A percentile compares a stretch with the other conserved stretches of the same genome.
Evolutionary conservation across 1,140 invertebrate species (phyloP).

Genomic region (Drosophila equinoxialis): DNA sequence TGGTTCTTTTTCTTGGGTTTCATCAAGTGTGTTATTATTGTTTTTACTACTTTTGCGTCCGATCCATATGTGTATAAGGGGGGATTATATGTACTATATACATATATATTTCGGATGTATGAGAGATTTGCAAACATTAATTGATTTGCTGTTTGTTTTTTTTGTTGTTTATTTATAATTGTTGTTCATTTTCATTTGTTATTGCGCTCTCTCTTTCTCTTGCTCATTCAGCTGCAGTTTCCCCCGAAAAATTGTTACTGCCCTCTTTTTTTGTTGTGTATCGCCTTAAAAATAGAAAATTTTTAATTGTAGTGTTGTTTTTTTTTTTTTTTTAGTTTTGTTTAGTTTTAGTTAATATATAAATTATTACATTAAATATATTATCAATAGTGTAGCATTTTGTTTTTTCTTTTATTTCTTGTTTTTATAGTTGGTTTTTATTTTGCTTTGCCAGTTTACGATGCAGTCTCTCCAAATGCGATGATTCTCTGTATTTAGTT

Average conservation of each 20-base stretch:
- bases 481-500: constrained; percentile 48
- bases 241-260: constrained; percentile 5
- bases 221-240: background rate
- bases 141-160: constrained; percentile 28
- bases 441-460: constrained; percentile 62
- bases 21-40: constrained; percentile 11
- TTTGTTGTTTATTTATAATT: constrained; percentile 40
- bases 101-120: constrained; percentile 18
- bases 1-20: constrained; percentile 1
- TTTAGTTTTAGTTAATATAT: constrained; percentile 76
- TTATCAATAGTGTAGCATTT: constrained; percentile 75
- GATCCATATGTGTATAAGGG: constrained; percentile 44
- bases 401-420: constrained; percentile 35
- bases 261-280: constrained; percentile 14
- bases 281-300: constrained; percentile 61
- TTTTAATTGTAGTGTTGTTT: constrained; percentile 45
- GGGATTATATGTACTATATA: constrained; percentile 35
- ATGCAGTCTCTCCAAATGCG: constrained; percentile 74
- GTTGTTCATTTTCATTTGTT: constrained; percentile 33
- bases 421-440: constrained; percentile 56
- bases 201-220: background rate
- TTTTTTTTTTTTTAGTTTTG: constrained; percentile 28
- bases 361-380: constrained; percentile 78
- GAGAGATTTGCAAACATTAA: constrained; percentile 19
- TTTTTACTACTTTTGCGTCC: constrained; percentile 55